Percentiles rank a stretch among this genome's conserved stretches.
Conservation (phyloP, 2,797 vertebrate genomes). For the Alauda arvensis region DNA sequence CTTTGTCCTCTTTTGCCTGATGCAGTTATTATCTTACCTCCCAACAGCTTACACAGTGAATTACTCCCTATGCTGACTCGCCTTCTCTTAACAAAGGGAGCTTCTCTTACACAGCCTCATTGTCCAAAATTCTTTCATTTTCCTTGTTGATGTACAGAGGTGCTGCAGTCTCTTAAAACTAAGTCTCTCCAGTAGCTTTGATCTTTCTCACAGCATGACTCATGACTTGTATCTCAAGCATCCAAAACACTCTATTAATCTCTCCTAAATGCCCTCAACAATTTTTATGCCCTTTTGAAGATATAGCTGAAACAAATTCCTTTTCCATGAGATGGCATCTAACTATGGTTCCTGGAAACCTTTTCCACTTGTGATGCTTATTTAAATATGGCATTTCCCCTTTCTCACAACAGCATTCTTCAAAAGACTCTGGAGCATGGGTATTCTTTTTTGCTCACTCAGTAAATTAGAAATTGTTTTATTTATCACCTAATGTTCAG, state of each 20-base stretch:
- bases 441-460: background rate
- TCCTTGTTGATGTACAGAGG: background rate
- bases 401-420: background rate
- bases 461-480: background rate
- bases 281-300: conserved; percentile 20
- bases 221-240: background rate
- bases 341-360: background rate
- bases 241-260: background rate
- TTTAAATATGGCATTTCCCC: background rate
- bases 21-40: background rate
- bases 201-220: conserved; percentile 1
- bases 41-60: background rate
- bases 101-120: background rate
- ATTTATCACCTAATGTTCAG: background rate
- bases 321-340: background rate
- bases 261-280: background rate
- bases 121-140: background rate
- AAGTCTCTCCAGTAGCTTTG: background rate
- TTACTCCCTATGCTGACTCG: background rate
- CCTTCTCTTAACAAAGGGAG: background rate
- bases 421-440: background rate
- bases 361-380: background rate
- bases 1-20: background rate
- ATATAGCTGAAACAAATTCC: background rate
- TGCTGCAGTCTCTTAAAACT: background rate